Conservation (phyloP, 2,797 vertebrate genomes). For the Phoeniculus purpureus region DNA sequence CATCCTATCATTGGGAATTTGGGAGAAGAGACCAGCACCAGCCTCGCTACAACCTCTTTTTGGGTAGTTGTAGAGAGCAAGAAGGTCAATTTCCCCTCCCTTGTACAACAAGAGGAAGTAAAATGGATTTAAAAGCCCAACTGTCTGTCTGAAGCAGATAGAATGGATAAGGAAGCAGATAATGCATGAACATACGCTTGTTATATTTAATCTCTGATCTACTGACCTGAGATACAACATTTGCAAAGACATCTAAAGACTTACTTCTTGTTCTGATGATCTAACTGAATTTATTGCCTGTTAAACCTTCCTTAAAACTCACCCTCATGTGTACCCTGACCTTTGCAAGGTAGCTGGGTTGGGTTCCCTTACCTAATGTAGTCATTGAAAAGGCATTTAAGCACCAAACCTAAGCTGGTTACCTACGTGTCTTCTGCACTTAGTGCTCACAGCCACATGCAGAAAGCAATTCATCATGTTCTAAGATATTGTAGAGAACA, state of each 20-base stretch:
- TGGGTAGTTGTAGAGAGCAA: too few species aligned
- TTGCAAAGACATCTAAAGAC: background rate
- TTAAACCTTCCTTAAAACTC: constrained; percentile 20
- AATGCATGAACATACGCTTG: background rate
- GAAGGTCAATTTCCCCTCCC: too few species aligned
- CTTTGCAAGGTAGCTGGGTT: background rate
- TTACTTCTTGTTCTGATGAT: background rate
- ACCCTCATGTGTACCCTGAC: background rate
- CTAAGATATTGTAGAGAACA: background rate
- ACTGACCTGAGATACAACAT: background rate
- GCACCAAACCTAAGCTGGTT: background rate
- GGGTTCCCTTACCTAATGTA: background rate
- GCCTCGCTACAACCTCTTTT: too few species aligned
- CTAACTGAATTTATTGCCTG: background rate
- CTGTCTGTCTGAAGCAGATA: background rate
- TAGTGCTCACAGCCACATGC: background rate
- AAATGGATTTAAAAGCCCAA: background rate
- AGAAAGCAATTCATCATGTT: background rate
- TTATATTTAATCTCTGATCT: background rate
- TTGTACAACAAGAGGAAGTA: background rate
- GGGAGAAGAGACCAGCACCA: too few species aligned
- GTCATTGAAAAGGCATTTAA: background rate
- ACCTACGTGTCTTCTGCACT: background rate
- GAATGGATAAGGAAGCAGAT: background rate
- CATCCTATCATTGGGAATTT: too few species aligned